phyloP scores from a whole-genome alignment of 2,113 vertebrate genomes.

The Engystomops pustulosus region DNA sequence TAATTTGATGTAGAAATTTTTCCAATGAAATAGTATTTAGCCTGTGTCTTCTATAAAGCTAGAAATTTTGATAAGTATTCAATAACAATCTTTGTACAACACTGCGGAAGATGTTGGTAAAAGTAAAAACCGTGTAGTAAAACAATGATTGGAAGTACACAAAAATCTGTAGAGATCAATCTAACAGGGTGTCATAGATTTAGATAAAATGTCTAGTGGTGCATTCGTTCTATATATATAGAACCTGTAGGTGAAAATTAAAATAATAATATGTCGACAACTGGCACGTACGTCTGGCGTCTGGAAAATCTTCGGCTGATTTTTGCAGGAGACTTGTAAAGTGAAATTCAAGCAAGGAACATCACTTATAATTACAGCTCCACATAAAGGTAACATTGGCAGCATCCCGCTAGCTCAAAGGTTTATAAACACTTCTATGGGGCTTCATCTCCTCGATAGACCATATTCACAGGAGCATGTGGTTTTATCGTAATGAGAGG shows the following conservation, averaged over 20 bases:
- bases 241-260: constrained; percentile 10
- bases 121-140: not conserved
- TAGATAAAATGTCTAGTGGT: not conserved
- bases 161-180: not conserved
- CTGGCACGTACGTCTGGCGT: constrained; percentile 14
- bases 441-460: not conserved
- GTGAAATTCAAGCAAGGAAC: not conserved
- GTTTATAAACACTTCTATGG: constrained; percentile 27
- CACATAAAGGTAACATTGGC: not conserved
- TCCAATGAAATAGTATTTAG: no score
- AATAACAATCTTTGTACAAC: not conserved
- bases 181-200: not conserved
- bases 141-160: not conserved
- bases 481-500: not conserved
- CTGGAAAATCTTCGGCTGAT: constrained; percentile 29
- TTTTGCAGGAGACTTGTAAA: constrained; percentile 20
- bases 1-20: no score
- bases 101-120: not conserved
- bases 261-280: constrained; percentile 30
- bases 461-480: not conserved
- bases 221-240: not conserved
- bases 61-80: no score
- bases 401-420: not conserved
- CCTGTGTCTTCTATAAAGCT: no score
- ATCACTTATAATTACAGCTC: constrained; percentile 24